Conservation (phyloP, 2,797 vertebrate species). For the Leptodon cayanensis region DNA sequence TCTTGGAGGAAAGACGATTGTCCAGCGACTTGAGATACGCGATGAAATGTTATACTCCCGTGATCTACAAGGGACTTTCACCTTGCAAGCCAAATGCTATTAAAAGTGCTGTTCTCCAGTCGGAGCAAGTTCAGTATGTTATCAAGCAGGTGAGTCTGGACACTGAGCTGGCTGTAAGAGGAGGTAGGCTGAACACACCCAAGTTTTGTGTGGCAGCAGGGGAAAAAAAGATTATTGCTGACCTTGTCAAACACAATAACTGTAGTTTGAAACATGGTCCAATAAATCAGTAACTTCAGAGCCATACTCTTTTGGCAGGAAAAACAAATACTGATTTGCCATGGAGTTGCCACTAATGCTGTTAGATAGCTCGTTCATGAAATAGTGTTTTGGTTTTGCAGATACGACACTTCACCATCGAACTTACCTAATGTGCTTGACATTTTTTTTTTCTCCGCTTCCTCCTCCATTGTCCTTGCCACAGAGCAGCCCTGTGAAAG, state of each 20-base stretch:
- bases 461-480: not conserved
- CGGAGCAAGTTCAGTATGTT: slow-evolving; percentile 85
- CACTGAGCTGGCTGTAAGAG: not conserved
- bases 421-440: not conserved
- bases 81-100: slow-evolving; percentile 82
- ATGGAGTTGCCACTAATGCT: not conserved
- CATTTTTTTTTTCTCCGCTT: not conserved
- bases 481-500: not conserved
- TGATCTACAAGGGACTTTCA: slow-evolving; percentile 84
- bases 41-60: slow-evolving; percentile 86
- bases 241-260: not conserved
- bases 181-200: not conserved
- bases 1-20: slow-evolving; percentile 88
- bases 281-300: not conserved
- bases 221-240: not conserved
- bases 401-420: not conserved
- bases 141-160: slow-evolving; percentile 82
- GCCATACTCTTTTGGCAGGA: not conserved
- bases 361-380: not conserved
- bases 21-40: slow-evolving; percentile 92
- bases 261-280: not conserved
- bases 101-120: slow-evolving; percentile 84
- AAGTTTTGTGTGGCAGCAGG: not conserved
- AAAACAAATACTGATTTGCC: not conserved
- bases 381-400: not conserved